Percentiles rank a stretch among this genome's conserved stretches.
phyloP scores from a whole-genome alignment of 2,888 invertebrate species.

The Standfussiana lucernea region DNA sequence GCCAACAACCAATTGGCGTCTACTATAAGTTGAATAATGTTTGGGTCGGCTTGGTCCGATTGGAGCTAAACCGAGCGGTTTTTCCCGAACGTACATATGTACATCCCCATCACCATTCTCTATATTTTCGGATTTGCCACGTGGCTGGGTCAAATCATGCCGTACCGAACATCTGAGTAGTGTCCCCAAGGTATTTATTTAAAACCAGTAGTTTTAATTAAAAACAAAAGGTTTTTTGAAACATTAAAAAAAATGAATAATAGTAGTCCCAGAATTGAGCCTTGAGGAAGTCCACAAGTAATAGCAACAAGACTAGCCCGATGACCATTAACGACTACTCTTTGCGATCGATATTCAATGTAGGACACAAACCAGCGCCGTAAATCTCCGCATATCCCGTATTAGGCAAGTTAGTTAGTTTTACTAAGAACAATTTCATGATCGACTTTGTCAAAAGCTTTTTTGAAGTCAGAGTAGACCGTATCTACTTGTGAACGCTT shows the following conservation, averaged over 20 bases:
- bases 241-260: too few species aligned
- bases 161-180: not conserved
- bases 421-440: not conserved
- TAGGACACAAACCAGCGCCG: not conserved
- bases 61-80: too few species aligned
- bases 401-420: not conserved
- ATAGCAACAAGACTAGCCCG: not conserved
- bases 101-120: too few species aligned
- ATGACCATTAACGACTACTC: not conserved
- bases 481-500: not conserved
- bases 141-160: not conserved
- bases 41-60: not conserved
- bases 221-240: too few species aligned
- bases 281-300: not conserved
- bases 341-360: not conserved
- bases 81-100: too few species aligned
- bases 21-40: not conserved
- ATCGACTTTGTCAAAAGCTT: not conserved
- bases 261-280: not conserved
- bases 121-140: too few species aligned
- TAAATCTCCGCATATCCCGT: not conserved
- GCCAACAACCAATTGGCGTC: not conserved
- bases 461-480: not conserved
- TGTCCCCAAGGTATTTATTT: not conserved
- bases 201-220: too few species aligned